phyloP scores from a whole-genome alignment of 2,888 invertebrate species.

The Strigamia maritima region DNA sequence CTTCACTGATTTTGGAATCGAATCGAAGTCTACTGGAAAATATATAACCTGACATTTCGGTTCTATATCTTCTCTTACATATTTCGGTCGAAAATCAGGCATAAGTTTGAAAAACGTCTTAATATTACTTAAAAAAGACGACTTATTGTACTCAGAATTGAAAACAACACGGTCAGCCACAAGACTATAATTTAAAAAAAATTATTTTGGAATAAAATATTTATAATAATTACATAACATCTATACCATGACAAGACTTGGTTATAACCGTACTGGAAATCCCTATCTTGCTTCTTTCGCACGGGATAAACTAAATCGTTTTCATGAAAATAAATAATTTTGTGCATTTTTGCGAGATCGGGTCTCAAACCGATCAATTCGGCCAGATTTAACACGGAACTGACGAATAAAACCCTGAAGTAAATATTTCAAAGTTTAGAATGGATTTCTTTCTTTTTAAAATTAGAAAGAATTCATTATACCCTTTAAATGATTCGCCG shows the following conservation, averaged over 20 bases:
- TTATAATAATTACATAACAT: not conserved
- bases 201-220: conserved; percentile 26
- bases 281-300: conserved; percentile 62
- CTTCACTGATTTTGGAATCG: not conserved
- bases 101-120: conserved; percentile 62
- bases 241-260: conserved; percentile 67
- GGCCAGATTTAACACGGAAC: conserved; percentile 67
- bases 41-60: conserved; percentile 64
- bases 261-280: conserved; percentile 73
- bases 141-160: conserved; percentile 67
- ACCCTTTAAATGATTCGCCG: too few relatives aligned
- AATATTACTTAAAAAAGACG: conserved; percentile 64
- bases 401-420: conserved; percentile 62
- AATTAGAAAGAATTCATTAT: too few relatives aligned
- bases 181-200: conserved; percentile 56
- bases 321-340: conserved; percentile 73
- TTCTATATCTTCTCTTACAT: conserved; percentile 58
- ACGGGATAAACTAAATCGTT: conserved; percentile 72
- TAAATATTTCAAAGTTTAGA: not conserved
- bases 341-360: conserved; percentile 60
- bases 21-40: conserved; percentile 56
- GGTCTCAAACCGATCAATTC: conserved; percentile 67
- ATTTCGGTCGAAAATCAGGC: conserved; percentile 63
- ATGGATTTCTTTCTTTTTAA: too few relatives aligned
- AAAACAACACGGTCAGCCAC: conserved; percentile 67